These are phyloP conservation scores for Prionailurus viverrinus DNA, from an alignment of 2,113 vertebrate species.

Conservation along the genomic window DNA sequence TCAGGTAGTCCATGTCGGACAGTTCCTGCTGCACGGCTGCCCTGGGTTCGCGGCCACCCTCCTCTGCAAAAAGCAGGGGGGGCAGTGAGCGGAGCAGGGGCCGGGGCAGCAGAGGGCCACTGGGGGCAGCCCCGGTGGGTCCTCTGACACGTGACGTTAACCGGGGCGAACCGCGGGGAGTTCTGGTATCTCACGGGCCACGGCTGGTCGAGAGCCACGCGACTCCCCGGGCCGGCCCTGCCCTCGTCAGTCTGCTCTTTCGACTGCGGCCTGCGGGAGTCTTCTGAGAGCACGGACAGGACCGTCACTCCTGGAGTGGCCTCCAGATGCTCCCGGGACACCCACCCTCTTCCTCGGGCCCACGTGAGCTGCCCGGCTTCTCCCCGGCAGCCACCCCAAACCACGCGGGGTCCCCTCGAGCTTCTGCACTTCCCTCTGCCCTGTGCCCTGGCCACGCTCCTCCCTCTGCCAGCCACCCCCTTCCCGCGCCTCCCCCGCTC, in stretches of 20 bases:
- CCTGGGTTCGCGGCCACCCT: slow-evolving; percentile 59
- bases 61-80: slow-evolving; percentile 68
- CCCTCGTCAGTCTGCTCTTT: not conserved
- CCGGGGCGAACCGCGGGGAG: accelerated
- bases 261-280: accelerated
- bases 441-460: accelerated
- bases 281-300: too few relatives aligned
- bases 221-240: not conserved
- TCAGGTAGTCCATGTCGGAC: slow-evolving; percentile 98
- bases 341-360: accelerated
- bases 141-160: accelerated
- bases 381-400: accelerated
- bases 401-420: accelerated
- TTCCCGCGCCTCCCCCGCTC: accelerated
- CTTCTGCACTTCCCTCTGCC: too few relatives aligned
- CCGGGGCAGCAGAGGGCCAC: not conserved
- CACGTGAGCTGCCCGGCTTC: accelerated
- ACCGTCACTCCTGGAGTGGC: accelerated
- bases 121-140: accelerated
- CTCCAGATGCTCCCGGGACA: not conserved
- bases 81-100: accelerated
- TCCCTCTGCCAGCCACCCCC: not conserved
- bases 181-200: accelerated
- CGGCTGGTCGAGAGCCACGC: accelerated
- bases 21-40: slow-evolving; percentile 85